Evolutionary conservation across 2,888 invertebrate species (phyloP), one percentile per base, ranked within the genome.

Genomic region (Polyommatus iphigenia): DNA sequence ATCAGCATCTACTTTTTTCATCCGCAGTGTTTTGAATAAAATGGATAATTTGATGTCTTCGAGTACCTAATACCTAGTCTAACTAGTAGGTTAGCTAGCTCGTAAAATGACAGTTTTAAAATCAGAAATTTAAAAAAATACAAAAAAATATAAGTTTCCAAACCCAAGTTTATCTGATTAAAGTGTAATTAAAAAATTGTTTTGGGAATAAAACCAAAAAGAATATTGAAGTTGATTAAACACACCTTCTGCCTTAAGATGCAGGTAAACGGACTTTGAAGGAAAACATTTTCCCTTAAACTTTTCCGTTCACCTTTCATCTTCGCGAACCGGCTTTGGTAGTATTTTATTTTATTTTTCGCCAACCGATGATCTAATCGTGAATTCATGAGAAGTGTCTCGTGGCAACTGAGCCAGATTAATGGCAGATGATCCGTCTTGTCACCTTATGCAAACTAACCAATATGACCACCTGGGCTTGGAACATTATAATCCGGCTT

Each of bases 361-460:
- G 67, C 67, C 29, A 67, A 15, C 15, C 29, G 67, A 67, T 67
- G 67, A 67, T 67, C 67, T 67, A 67, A 67, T 67, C 67, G 67
- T 67, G 29, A 67, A 67, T 67, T 67, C 67, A 67, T 67, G 29
- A 67, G 67, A 67, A 67, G 67, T 32, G 29, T 67, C 67, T 67
- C 67, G 29, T 29, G 29, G 29, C 29, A 67, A 67, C 67, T 32
- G 67, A 67, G 67, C 67, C 18, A 32, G 29, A 67, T 67, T 67
- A 67, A 67, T 67, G 67, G 67, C 67, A 18, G 67, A 67, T 29
- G 5, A 67, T 67, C 29, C 15, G 29, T 67, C 67, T 67, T 67
- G 67, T 67, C 67, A 10, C 67, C 62, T 24, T 62, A 62, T 62
- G 62, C 62, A 13, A 62, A 62, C 24, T 62, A 62, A 62, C 62